These are phyloP conservation scores for Eristalinus sepulchralis DNA, from an alignment of 2,888 invertebrate genomes.

Conservation along the genomic window DNA sequence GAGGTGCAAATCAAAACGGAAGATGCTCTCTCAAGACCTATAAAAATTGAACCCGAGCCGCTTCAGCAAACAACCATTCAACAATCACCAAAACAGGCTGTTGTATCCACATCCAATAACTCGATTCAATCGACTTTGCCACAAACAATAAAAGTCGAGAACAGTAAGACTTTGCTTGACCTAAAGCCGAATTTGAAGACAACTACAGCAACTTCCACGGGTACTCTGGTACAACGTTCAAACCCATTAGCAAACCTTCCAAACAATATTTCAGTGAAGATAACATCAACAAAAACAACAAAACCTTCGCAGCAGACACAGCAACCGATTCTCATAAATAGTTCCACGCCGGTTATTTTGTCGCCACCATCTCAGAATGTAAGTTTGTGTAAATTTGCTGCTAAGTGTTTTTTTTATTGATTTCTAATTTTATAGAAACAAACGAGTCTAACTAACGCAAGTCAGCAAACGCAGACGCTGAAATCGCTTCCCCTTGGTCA, in stretches of 20 bases:
- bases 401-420: not conserved
- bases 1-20: conserved; percentile 79
- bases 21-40: conserved; percentile 77
- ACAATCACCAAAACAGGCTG: conserved; percentile 74
- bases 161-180: conserved; percentile 73
- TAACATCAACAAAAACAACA: conserved; percentile 77
- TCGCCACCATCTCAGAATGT: conserved; percentile 75
- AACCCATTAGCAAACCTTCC: conserved; percentile 78
- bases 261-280: conserved; percentile 79
- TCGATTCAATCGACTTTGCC: conserved; percentile 44
- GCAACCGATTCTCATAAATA: conserved; percentile 78
- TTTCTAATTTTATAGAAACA: conserved; percentile 44
- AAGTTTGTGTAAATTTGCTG: conserved; percentile 69
- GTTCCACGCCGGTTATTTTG: conserved; percentile 78
- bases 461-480: conserved; percentile 75
- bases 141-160: conserved; percentile 77
- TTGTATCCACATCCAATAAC: conserved; percentile 58
- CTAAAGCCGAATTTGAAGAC: conserved; percentile 76
- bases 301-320: conserved; percentile 72
- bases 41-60: conserved; percentile 75
- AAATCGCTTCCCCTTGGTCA: conserved; percentile 79
- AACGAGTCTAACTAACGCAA: conserved; percentile 67
- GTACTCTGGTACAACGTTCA: conserved; percentile 74
- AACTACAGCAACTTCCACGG: conserved; percentile 68
- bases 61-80: conserved; percentile 74